Conservation (phyloP, 1,140 invertebrate species). For the Solenopsis fugax region DNA sequence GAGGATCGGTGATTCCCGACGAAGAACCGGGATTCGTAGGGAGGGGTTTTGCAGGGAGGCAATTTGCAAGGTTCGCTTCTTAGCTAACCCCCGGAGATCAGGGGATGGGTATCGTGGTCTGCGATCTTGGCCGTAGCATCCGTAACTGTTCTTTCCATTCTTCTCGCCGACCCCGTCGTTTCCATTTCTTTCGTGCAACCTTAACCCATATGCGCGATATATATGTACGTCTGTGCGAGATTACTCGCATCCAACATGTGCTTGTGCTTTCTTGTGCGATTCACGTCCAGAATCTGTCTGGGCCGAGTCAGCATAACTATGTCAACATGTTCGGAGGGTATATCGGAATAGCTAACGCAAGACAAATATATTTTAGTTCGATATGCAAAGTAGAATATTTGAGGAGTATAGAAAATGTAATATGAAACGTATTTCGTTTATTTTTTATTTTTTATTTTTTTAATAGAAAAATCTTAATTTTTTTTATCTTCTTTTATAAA, state of each 20-base stretch:
- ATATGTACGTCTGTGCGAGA: not conserved
- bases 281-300: constrained; percentile 6
- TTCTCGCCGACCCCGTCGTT: constrained; percentile 14
- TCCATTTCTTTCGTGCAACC: constrained; percentile 51
- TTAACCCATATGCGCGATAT: constrained; percentile 35
- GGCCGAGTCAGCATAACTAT: not conserved
- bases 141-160: constrained; percentile 50
- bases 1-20: constrained; percentile 25
- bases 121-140: constrained; percentile 63
- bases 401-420: not conserved
- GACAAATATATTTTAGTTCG: constrained; percentile 6
- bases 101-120: constrained; percentile 60
- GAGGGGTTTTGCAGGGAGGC: constrained; percentile 36
- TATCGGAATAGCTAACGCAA: constrained; percentile 15
- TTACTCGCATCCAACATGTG: constrained; percentile 33
- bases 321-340: not conserved
- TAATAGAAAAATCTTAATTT: not conserved
- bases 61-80: constrained; percentile 73
- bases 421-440: not conserved
- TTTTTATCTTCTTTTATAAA: not conserved
- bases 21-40: constrained; percentile 2
- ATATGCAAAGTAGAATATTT: not conserved
- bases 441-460: not conserved
- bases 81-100: constrained; percentile 25
- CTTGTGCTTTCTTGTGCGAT: constrained; percentile 28